Evolutionary conservation across 2,888 invertebrate genomes (phyloP), one percentile per base, ranked within the genome.

Genomic region (Atrina japonica): DNA sequence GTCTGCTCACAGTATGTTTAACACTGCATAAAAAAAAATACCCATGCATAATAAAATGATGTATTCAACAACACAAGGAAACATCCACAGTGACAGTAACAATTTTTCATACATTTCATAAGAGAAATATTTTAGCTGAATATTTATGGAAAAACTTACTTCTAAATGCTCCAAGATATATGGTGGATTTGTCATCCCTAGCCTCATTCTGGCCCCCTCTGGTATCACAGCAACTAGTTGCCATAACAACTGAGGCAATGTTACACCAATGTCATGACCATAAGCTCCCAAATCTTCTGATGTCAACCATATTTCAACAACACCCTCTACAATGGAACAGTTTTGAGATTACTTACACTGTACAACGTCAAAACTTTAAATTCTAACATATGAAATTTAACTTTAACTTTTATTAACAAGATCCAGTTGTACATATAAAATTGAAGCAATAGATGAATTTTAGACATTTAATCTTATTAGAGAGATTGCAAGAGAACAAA

Each of bases 171-270:
- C 97, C 67, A 98, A 91, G 70, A 99, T 99, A 89, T 99, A 99
- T 0, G 99, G 99, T 0, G 99, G 99, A 92, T 99, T 99, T 59
- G 98, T 99, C 97, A 99, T 99, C 16, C 99, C 99, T 35, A 98
- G 93, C 56, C 98, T 93, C 81, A 91, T 83, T 90, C 91, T 91
- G 70, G 92, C 92, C 45, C 92, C 92, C 30, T 92, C 91, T 14
- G 93, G 93, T 56, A 93, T 92, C 16, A 91, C 90, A 58, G 95
- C 93, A 0, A 98, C 95, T n/a, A 99, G 91, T 88, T 93, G 92
- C 94, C 95, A 94, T 27, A 99, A 92, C 59, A 99, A 92, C 88
- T 95, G 94, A 0, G 98, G 98, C 50, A 99, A 91, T 0, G 94
- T 95, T 0, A 95, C 94, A 27, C 95, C 97, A 76, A 99, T 97